These are phyloP conservation scores for Smithornis capensis DNA, from an alignment of 2,113 vertebrate genomes.

Conservation along the genomic window DNA sequence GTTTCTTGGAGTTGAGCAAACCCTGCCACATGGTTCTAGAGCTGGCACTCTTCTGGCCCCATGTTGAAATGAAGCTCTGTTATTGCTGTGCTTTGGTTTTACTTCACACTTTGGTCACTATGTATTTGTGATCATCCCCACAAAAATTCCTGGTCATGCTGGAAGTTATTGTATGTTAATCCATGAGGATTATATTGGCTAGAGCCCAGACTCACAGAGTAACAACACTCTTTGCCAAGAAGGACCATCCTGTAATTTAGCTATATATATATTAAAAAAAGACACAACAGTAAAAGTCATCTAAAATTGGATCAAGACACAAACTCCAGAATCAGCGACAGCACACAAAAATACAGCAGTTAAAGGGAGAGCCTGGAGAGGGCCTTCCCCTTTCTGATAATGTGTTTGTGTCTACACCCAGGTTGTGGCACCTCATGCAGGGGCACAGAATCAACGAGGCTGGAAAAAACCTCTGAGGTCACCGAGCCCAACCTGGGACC, in stretches of 20 bases:
- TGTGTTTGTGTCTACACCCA: neutral
- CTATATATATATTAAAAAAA: neutral
- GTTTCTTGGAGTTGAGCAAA: neutral
- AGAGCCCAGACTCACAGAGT: neutral
- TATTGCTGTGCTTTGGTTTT: neutral
- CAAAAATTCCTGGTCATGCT: neutral
- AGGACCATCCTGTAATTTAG: neutral
- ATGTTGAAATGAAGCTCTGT: neutral
- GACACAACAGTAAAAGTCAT: neutral
- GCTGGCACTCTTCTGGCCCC: neutral
- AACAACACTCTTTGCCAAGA: neutral
- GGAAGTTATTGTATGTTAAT: neutral
- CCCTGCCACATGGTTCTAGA: neutral
- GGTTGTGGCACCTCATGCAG: rapidly evolving
- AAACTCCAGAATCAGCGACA: neutral
- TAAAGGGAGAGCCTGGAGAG: neutral
- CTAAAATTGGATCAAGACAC: neutral
- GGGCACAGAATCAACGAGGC: neutral
- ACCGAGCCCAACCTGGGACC: neutral
- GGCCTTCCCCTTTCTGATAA: neutral
- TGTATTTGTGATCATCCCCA: neutral
- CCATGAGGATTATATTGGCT: neutral
- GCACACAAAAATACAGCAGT: neutral
- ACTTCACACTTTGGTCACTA: neutral
- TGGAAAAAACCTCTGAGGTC: neutral